Evolutionary conservation across 2,888 invertebrate genomes (phyloP).

Genomic region (Caenorhabditis sinica): DNA sequence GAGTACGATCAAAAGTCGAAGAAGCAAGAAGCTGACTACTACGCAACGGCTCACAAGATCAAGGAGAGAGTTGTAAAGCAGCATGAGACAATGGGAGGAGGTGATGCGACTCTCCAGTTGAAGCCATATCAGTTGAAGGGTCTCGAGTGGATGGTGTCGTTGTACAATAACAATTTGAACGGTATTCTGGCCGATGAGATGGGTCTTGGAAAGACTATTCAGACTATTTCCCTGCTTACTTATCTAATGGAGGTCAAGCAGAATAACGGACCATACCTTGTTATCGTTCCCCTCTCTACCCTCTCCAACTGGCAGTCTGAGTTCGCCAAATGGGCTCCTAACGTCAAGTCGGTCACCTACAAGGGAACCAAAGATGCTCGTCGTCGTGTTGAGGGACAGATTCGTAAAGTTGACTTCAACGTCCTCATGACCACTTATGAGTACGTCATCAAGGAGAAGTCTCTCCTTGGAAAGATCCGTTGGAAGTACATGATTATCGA

Average conservation of each 20-base stretch:
- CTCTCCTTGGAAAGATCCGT: conserved; percentile 94
- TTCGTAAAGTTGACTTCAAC: conserved; percentile 90
- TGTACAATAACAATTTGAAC: conserved; percentile 90
- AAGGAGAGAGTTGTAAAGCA: conserved; percentile 96
- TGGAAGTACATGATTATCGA: conserved; percentile 99
- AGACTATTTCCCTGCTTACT: conserved; percentile 98
- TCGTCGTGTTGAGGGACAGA: conserved; percentile 76
- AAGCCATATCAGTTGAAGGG: conserved; percentile 96
- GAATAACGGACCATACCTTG: conserved; percentile 86
- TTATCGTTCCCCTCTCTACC: conserved; percentile 97
- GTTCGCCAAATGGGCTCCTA: conserved; percentile 98
- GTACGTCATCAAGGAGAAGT: conserved; percentile 98
- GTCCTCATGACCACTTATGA: conserved; percentile 98
- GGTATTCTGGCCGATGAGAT: conserved; percentile 95
- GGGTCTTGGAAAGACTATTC: conserved; percentile 99
- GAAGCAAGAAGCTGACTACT: conserved; percentile 92
- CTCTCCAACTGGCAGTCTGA: conserved; percentile 99
- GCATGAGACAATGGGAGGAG: conserved; percentile 94
- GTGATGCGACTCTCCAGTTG: conserved; percentile 87
- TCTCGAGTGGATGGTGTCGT: conserved; percentile 83
- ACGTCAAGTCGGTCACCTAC: conserved; percentile 87
- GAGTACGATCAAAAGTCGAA: conserved; percentile 91
- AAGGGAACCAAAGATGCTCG: conserved; percentile 89
- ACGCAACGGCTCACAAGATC: conserved; percentile 95
- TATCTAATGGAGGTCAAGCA: conserved; percentile 96